Evolutionary conservation across 2,113 vertebrate species (phyloP).

Genomic region (Pedetes capensis): DNA sequence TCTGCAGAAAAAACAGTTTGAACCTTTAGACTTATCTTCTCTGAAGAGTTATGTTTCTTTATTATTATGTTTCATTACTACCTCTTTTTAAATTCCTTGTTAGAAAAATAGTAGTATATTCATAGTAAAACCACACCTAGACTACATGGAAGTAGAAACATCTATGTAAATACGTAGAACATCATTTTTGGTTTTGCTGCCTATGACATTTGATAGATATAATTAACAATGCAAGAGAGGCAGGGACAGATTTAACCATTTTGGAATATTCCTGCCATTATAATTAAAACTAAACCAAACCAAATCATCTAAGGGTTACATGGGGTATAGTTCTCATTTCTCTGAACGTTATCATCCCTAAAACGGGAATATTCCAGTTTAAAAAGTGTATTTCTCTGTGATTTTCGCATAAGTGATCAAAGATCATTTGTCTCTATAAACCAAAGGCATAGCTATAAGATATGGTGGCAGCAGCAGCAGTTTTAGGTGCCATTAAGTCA

Average conservation of each 20-base stretch:
- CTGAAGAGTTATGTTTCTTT: background rate
- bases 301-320: background rate
- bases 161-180: background rate
- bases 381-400: background rate
- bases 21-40: background rate
- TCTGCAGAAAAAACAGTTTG: slow-evolving; percentile 80
- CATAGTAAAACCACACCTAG: background rate
- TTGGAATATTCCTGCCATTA: background rate
- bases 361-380: background rate
- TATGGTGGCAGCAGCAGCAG: no score
- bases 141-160: background rate
- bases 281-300: background rate
- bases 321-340: background rate
- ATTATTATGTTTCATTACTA: background rate
- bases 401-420: background rate
- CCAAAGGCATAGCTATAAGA: background rate
- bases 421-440: background rate
- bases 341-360: background rate
- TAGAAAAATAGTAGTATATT: background rate
- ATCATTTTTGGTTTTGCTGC: background rate
- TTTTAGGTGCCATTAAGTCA: no score
- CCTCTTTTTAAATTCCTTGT: background rate
- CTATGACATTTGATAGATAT: background rate
- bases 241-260: background rate
- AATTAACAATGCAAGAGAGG: background rate